phyloP scores from a whole-genome alignment of 2,113 vertebrate genomes.

The Proterorhinus semilunaris region DNA sequence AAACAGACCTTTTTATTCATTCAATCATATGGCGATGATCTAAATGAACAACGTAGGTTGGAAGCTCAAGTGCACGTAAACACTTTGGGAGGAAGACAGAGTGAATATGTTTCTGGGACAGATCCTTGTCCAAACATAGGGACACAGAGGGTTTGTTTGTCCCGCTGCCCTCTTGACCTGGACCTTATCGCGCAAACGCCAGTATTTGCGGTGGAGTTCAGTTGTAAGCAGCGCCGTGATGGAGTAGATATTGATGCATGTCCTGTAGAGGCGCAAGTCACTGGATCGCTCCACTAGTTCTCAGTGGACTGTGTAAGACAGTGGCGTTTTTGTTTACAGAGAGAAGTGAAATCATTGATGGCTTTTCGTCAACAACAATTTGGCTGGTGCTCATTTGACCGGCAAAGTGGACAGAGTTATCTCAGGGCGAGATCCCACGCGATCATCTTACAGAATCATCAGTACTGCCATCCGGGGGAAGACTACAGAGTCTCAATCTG shows the following conservation, averaged over 20 bases:
- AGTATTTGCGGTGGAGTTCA: conserved; percentile 44
- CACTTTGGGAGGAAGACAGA: conserved; percentile 60
- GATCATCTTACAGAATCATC: too few relatives aligned
- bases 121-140: conserved; percentile 63
- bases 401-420: too few relatives aligned
- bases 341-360: too few relatives aligned
- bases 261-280: not conserved
- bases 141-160: conserved; percentile 53
- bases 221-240: conserved; percentile 20
- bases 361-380: too few relatives aligned
- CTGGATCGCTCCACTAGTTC: not conserved
- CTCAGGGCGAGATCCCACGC: too few relatives aligned
- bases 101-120: conserved; percentile 52
- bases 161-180: conserved; percentile 49
- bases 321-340: too few relatives aligned
- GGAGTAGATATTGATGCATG: conserved; percentile 5
- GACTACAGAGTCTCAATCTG: too few relatives aligned
- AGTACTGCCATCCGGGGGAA: too few relatives aligned
- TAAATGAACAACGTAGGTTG: conserved; percentile 53
- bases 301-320: too few relatives aligned
- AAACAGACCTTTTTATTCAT: conserved; percentile 23
- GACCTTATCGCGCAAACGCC: conserved; percentile 38
- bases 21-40: conserved; percentile 48
- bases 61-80: conserved; percentile 60
- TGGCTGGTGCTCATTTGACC: too few relatives aligned